phyloP scores from a whole-genome alignment of 2,797 vertebrate genomes.

The Pseudocheirus occidentalis region DNA sequence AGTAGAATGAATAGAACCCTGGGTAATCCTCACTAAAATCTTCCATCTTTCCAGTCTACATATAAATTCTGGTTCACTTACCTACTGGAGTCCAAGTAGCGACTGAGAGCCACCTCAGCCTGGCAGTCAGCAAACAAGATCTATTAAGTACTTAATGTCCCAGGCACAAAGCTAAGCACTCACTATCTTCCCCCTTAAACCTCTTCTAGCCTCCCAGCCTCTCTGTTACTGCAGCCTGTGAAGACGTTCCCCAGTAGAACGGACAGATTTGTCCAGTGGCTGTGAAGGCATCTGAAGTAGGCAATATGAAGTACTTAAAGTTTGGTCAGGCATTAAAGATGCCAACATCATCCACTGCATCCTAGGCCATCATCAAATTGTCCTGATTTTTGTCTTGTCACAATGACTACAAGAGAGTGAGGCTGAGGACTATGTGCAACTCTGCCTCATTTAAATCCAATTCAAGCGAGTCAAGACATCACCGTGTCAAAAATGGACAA shows the following conservation, averaged over 20 bases:
- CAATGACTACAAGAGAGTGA: neutral
- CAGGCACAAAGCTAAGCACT: neutral
- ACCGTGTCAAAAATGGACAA: neutral
- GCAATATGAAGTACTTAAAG: neutral
- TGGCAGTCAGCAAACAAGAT: neutral
- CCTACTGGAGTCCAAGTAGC: neutral
- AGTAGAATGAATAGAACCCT: neutral
- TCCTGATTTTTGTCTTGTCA: neutral
- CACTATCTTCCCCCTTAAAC: neutral
- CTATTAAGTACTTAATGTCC: neutral
- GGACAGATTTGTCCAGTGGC: neutral
- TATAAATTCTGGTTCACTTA: neutral
- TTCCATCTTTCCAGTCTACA: neutral
- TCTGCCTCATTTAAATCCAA: neutral
- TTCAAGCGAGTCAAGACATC: neutral
- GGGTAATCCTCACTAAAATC: neutral
- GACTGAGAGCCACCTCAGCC: neutral
- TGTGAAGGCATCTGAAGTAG: neutral
- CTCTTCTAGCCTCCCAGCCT: neutral
- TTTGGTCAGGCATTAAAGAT: neutral
- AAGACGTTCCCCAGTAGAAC: neutral
- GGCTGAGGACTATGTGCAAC: neutral
- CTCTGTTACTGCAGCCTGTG: neutral
- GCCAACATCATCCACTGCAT: neutral
- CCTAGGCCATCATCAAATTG: neutral